Evolutionary conservation across 2,113 vertebrate species (phyloP).

Genomic region (Solea senegalensis): DNA sequence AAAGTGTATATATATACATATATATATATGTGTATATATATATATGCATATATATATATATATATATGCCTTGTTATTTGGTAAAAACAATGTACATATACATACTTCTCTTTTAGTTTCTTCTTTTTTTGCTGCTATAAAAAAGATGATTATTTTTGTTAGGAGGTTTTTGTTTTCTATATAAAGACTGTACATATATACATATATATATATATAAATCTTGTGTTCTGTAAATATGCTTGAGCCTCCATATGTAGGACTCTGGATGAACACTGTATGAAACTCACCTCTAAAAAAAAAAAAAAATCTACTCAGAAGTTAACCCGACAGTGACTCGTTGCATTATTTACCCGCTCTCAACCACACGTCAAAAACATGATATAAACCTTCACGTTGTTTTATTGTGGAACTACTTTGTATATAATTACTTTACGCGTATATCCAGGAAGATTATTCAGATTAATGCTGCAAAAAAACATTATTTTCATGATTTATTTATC

Average conservation of each 20-base stretch:
- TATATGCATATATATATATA: conserved; percentile 46
- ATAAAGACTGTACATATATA: conserved; percentile 68
- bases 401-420: too few species aligned
- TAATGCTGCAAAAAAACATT: too few species aligned
- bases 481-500: too few species aligned
- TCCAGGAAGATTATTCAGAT: too few species aligned
- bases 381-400: too few species aligned
- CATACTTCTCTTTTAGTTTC: conserved; percentile 71
- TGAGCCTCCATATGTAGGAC: conserved; percentile 78
- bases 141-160: conserved; percentile 84
- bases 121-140: conserved; percentile 82
- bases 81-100: conserved; percentile 76
- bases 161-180: conserved; percentile 80
- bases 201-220: conserved; percentile 49
- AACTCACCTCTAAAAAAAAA: conserved; percentile 72
- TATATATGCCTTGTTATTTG: conserved; percentile 78
- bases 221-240: conserved; percentile 80
- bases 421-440: too few species aligned
- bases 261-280: conserved; percentile 82
- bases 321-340: conserved; percentile 42
- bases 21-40: too few species aligned
- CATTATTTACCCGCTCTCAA: conserved; percentile 6
- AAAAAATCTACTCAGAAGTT: conserved; percentile 68
- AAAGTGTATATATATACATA: background rate
- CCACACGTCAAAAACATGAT: background rate